These are phyloP conservation scores for Calephelis virginiensis DNA, from an alignment of 1,140 invertebrate genomes.

Conservation along the genomic window DNA sequence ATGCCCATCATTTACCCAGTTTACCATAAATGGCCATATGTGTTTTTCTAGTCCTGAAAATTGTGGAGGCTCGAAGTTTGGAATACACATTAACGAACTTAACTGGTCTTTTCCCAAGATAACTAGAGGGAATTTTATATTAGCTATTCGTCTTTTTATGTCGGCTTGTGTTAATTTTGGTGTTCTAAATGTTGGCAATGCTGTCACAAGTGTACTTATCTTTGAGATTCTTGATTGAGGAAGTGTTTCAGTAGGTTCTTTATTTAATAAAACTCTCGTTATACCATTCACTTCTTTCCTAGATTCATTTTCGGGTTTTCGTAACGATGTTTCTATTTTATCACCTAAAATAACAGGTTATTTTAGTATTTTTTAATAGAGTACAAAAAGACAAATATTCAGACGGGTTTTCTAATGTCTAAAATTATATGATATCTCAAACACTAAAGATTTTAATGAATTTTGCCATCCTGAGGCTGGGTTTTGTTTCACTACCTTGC, in stretches of 20 bases:
- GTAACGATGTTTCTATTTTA: neutral
- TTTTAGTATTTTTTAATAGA: neutral
- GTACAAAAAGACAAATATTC: neutral
- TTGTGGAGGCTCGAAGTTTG: constrained; percentile 42
- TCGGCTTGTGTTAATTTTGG: constrained; percentile 51
- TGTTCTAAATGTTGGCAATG: constrained; percentile 31
- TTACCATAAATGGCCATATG: constrained; percentile 61
- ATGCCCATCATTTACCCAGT: constrained; percentile 36
- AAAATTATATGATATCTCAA: too few species aligned
- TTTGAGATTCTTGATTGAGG: constrained; percentile 20
- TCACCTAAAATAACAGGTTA: neutral
- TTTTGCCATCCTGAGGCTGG: too few species aligned
- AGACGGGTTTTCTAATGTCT: too few species aligned
- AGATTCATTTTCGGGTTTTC: neutral
- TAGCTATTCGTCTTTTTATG: constrained; percentile 46
- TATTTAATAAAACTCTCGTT: constrained; percentile 46
- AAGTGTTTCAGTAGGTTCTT: constrained; percentile 30
- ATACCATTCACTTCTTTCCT: constrained; percentile 38
- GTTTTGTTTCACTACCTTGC: too few species aligned
- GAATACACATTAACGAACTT: constrained; percentile 39
- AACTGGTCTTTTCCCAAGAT: constrained; percentile 56
- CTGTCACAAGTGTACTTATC: constrained; percentile 35
- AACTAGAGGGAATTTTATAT: constrained; percentile 51
- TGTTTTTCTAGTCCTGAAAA: constrained; percentile 53
- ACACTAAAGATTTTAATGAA: too few species aligned